Evolutionary conservation across 2,888 invertebrate species (phyloP).

Genomic region (Drosophila neotestacea): DNA sequence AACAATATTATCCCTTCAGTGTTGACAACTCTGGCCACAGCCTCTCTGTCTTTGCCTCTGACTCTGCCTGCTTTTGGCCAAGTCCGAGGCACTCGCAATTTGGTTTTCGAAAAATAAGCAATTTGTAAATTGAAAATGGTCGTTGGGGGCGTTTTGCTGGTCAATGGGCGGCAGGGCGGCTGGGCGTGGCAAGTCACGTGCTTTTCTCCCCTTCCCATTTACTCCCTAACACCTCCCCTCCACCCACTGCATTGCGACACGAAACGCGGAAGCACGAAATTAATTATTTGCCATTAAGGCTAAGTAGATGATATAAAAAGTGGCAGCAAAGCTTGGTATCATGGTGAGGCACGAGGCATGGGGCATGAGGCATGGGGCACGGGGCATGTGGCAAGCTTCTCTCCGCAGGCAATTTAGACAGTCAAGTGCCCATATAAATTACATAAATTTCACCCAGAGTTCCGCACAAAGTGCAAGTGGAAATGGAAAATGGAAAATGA

Average conservation of each 20-base stretch:
- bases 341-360: not conserved
- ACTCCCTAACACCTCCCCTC: not conserved
- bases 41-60: slow-evolving; percentile 5
- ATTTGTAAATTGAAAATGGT: slow-evolving; percentile 81
- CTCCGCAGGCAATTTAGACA: slow-evolving; percentile 85
- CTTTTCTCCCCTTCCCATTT: not conserved
- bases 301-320: slow-evolving; percentile 85
- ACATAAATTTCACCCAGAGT: slow-evolving; percentile 84
- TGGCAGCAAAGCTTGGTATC: slow-evolving; percentile 55
- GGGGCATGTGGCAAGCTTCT: slow-evolving; percentile 35
- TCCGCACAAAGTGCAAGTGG: slow-evolving; percentile 48
- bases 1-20: no score
- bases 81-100: slow-evolving; percentile 79
- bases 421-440: slow-evolving; percentile 86
- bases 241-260: slow-evolving; percentile 34
- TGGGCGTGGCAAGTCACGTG: slow-evolving; percentile 38
- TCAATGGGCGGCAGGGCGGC: slow-evolving; percentile 21
- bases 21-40: no score
- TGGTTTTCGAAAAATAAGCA: slow-evolving; percentile 80
- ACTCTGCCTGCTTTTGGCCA: slow-evolving; percentile 40
- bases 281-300: slow-evolving; percentile 86
- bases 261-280: slow-evolving; percentile 85
- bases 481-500: slow-evolving; percentile 27
- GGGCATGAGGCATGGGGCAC: not conserved
- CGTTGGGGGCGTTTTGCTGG: slow-evolving; percentile 44